Conservation (phyloP, 2,113 vertebrate species). For the Ellobius talpinus region DNA sequence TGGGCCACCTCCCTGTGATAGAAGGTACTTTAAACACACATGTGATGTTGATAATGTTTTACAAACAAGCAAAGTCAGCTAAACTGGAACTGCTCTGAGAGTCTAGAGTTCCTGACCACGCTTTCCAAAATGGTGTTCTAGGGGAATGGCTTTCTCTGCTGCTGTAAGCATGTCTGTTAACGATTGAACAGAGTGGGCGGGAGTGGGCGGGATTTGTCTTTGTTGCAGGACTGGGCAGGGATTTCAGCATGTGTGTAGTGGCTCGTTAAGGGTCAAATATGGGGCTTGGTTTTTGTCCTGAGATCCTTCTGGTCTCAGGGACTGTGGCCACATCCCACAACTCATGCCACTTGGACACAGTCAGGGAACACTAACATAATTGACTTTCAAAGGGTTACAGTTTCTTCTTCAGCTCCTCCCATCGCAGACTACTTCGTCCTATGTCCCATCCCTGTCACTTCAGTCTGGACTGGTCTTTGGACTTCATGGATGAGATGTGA, state of each 20-base stretch:
- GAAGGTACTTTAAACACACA: background rate
- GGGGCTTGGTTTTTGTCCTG: background rate
- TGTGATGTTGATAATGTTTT: background rate
- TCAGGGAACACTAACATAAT: background rate
- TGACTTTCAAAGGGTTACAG: background rate
- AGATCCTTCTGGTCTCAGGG: background rate
- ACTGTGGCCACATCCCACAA: background rate
- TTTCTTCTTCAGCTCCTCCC: background rate
- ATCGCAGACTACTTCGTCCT: background rate
- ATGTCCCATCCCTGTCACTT: background rate
- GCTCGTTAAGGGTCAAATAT: background rate
- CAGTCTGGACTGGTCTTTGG: background rate
- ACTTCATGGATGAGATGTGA: background rate
- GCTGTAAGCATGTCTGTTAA: background rate
- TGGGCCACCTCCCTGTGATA: background rate
- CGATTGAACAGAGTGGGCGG: background rate
- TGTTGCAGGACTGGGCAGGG: background rate
- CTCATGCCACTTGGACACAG: background rate
- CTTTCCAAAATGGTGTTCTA: background rate
- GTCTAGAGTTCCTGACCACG: background rate
- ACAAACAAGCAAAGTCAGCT: background rate
- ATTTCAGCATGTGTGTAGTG: background rate
- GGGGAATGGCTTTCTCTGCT: background rate
- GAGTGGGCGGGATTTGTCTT: conserved; percentile 7
- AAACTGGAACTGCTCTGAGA: background rate